Evolutionary conservation across 2,113 vertebrate species (phyloP), one percentile per base, ranked within the genome.

Genomic region (Tetrao urogallus): DNA sequence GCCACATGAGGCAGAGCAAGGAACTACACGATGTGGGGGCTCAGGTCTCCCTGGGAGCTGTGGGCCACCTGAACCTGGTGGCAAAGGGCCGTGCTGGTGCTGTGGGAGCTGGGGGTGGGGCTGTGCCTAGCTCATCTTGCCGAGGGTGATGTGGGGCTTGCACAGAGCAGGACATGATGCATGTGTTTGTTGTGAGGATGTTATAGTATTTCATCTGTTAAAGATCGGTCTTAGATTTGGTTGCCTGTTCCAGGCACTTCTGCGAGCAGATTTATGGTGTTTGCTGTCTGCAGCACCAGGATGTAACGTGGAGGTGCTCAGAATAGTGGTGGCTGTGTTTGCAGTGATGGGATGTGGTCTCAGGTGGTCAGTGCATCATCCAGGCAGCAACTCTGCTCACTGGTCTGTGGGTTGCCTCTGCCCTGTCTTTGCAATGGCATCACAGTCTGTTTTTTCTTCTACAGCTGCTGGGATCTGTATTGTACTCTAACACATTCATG

Each of bases 261-360:
- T 61, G 60, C 7, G 16, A 32, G 32, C 11, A 27, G 52, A 52
- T 54, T 17, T 11, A 20, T 1, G 0, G 21, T 20, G 8, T 32
- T 20, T 38, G 4, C 57, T 50, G 32, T 27, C 32, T 54, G 43
- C 25, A 11, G 7, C 14, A 25, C 30, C 40, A 32, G 19, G 54
- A 8, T 5, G 19, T 48, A 11, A 27, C 13, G 0, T 0, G 28
- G 17, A 22, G 58, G 2, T 15, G 52, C 38, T 58, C 25, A 12
- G 75, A n/a, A 32, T 27, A 2, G 17, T 5, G 28, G 32, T 56
- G 2, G 11, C 57, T 34, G 27, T 7, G 8, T 10, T 48, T 27
- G 34, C 42, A 64, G 9, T 1, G 8, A 11, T 11, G 17, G 38
- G 30, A 21, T 34, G 7, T 0, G 1, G 28, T 24, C 2, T 34